Conservation (phyloP, 2,888 invertebrate species). For the Diplazon laetatorius region DNA sequence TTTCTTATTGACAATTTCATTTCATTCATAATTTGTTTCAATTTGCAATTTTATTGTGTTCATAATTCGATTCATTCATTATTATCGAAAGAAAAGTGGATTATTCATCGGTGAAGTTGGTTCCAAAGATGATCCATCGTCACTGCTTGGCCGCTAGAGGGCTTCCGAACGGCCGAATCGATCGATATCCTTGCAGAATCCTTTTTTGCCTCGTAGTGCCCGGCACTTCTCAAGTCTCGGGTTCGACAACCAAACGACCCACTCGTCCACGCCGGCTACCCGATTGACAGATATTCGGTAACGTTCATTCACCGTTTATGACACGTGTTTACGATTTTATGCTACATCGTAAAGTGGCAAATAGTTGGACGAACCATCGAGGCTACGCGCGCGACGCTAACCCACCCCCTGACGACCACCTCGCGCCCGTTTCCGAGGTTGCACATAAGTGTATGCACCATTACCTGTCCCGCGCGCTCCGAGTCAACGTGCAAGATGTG, state of each 20-base stretch:
- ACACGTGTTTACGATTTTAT: slow-evolving; percentile 76
- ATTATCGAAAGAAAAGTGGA: too few species aligned
- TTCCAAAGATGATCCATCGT: not conserved
- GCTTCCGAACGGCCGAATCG: not conserved
- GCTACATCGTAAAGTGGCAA: slow-evolving; percentile 74
- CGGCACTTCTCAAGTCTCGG: not conserved
- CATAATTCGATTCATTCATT: too few species aligned
- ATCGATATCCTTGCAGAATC: slow-evolving; percentile 35
- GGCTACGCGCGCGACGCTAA: slow-evolving; percentile 37
- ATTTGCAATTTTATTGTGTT: too few species aligned
- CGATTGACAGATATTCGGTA: slow-evolving; percentile 72
- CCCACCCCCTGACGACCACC: slow-evolving; percentile 32
- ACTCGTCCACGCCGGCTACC: slow-evolving; percentile 63
- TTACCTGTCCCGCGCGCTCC: slow-evolving; percentile 37
- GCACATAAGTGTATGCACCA: slow-evolving; percentile 29
- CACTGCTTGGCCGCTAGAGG: too few species aligned
- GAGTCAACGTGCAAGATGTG: slow-evolving; percentile 14
- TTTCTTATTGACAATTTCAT: too few species aligned
- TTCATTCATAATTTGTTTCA: too few species aligned
- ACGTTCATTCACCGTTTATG: slow-evolving; percentile 72
- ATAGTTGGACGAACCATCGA: slow-evolving; percentile 70
- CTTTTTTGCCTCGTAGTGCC: not conserved
- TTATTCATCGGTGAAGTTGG: not conserved
- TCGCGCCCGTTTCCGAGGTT: slow-evolving; percentile 24
- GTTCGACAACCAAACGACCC: slow-evolving; percentile 28